These are phyloP conservation scores for Aspidapion aeneum DNA, from an alignment of 2,888 invertebrate genomes.

Conservation along the genomic window DNA sequence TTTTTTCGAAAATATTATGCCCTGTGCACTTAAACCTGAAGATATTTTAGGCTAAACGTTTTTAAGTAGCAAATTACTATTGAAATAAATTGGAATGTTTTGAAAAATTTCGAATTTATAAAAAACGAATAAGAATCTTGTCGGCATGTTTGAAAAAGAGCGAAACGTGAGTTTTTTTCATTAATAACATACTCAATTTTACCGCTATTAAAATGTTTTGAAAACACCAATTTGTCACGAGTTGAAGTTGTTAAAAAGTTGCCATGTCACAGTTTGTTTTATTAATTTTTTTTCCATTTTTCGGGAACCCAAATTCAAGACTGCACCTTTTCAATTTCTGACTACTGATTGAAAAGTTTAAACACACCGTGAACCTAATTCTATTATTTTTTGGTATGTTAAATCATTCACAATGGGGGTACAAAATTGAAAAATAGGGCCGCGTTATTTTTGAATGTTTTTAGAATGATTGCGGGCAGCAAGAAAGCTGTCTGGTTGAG, in stretches of 20 bases:
- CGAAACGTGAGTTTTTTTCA: neutral
- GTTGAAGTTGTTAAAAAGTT: slow-evolving; percentile 7
- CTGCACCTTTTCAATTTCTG: neutral
- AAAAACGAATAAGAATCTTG: no score
- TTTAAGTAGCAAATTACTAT: no score
- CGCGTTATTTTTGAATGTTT: neutral
- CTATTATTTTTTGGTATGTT: neutral
- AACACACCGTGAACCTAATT: neutral
- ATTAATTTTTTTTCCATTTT: slow-evolving; percentile 22
- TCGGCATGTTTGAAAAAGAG: no score
- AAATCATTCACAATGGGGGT: neutral
- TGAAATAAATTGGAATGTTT: no score
- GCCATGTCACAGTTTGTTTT: slow-evolving; percentile 20
- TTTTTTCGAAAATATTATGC: no score
- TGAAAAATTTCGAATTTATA: no score
- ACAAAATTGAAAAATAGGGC: neutral
- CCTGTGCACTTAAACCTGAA: no score
- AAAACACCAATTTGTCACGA: neutral
- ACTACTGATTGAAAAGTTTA: neutral
- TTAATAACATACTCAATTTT: neutral
- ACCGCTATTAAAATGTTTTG: neutral
- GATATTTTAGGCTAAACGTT: no score
- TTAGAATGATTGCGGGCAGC: neutral
- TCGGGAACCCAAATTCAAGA: slow-evolving; percentile 6
- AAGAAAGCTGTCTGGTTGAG: neutral